These are phyloP conservation scores for Nycticryphes semicollaris DNA, from an alignment of 2,113 vertebrate genomes.

Conservation along the genomic window DNA sequence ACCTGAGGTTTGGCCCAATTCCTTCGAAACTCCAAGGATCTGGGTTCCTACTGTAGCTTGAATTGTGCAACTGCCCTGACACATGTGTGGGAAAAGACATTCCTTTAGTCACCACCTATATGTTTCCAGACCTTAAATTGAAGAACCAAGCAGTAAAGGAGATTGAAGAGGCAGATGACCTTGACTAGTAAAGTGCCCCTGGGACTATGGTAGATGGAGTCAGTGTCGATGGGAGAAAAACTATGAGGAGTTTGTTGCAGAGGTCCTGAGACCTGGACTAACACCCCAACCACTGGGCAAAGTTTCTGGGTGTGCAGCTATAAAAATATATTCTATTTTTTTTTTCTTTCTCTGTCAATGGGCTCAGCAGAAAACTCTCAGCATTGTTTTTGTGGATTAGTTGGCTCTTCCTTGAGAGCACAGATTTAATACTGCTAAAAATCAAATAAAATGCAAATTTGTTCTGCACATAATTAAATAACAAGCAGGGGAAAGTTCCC, in stretches of 20 bases:
- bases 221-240: not conserved
- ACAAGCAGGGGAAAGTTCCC: not conserved
- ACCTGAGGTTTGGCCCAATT: not conserved
- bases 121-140: not conserved
- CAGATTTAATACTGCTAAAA: not conserved
- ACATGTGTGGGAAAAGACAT: not conserved
- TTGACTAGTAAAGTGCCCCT: not conserved
- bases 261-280: not conserved
- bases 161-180: not conserved
- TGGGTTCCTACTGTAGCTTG: not conserved
- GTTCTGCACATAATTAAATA: not conserved
- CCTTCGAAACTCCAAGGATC: not conserved
- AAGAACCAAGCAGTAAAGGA: not conserved
- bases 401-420: not conserved
- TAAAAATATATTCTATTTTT: not conserved
- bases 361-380: not conserved
- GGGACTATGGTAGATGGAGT: not conserved
- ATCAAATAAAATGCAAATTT: not conserved
- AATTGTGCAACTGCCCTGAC: not conserved
- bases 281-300: not conserved
- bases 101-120: not conserved
- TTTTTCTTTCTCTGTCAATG: not conserved
- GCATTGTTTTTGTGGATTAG: not conserved
- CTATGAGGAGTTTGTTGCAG: not conserved
- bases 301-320: not conserved